phyloP scores from a whole-genome alignment of 1,140 invertebrate species.

The Sitobion miscanthi region DNA sequence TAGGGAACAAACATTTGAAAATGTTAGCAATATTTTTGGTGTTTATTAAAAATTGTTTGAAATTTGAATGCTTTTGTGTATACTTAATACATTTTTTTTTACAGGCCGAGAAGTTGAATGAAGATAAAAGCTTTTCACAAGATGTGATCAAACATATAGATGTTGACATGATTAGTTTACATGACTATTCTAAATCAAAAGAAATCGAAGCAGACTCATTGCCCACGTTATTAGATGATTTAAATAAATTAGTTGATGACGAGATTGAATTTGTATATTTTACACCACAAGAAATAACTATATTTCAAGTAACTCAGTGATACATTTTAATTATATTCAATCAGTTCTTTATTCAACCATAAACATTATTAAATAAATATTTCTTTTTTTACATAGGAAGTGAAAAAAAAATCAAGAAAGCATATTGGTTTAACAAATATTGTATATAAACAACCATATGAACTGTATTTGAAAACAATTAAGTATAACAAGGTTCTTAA shows the following conservation, averaged over 20 bases:
- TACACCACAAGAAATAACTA: conserved; percentile 33
- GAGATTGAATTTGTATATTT: conserved; percentile 8
- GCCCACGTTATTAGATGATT: conserved; percentile 30
- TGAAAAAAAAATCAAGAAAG: conserved; percentile 23
- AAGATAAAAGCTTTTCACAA: conserved; percentile 30
- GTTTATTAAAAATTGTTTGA: background rate
- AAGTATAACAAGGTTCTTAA: conserved; percentile 27
- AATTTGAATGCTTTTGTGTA: background rate
- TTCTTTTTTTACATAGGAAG: background rate
- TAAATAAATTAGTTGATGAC: background rate
- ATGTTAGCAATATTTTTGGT: conserved; percentile 64
- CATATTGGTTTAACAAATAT: conserved; percentile 25
- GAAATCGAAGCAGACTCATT: background rate
- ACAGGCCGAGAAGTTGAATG: conserved; percentile 4
- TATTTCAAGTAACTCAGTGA: background rate
- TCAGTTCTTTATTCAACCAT: background rate
- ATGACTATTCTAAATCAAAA: conserved; percentile 43
- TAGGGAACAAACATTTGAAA: conserved; percentile 74
- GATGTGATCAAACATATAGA: conserved; percentile 28
- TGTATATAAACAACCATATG: conserved; percentile 39
- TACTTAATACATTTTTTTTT: background rate
- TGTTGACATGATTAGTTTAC: conserved; percentile 46
- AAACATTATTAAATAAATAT: background rate
- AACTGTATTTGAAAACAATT: conserved; percentile 39
- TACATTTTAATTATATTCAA: background rate